Evolutionary conservation across 2,113 vertebrate genomes (phyloP), one percentile per base, ranked within the genome.

Genomic region (Lampris megalopsis): DNA sequence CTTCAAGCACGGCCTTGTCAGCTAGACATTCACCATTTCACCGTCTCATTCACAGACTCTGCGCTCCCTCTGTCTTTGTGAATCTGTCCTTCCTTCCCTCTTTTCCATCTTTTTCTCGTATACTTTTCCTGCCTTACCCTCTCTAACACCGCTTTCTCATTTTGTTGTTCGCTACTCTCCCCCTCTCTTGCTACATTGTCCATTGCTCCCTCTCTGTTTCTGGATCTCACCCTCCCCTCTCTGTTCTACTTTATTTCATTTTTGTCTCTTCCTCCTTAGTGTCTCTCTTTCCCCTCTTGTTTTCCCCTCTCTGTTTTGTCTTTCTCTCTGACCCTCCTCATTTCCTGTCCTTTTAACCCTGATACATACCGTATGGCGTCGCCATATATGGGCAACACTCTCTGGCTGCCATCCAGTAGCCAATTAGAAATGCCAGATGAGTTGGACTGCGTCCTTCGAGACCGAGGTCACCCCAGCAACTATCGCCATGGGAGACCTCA

Each of bases 371-470:
- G 72, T 59, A 73, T 83, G 83, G 45, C 13, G 9, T 67, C 75
- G 63, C 75, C 77, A 58, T 41, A 74, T 71, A 70, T 70, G 82
- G 78, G 64, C 73, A 73, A 6, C 73, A 2, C 63, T 68, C 54
- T 77, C 68, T 86, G 85, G 83, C 89, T 62, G 66, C 58, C 6
- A 10, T 86, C 81, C 83, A 79, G 70, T 10, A 54, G 70, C 83
- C 81, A 82, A 84, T 90, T 86, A 86, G 77, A 86, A 80, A 86
- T 71, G 85, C 77, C 77, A 83, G 76, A 86, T 83, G 85, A 89
- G 81, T 72, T 41, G 64, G 65, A 75, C 79, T 64, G 52, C 71
- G 85, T 86, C 75, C 88, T 86, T 77, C 69, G 82, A 85, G 86
- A 84, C 80, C 0, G 59, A 73, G 81, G 89, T 91, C 89, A 85